Evolutionary conservation across 2,888 invertebrate species (phyloP).

Genomic region (Tribolium freemani): DNA sequence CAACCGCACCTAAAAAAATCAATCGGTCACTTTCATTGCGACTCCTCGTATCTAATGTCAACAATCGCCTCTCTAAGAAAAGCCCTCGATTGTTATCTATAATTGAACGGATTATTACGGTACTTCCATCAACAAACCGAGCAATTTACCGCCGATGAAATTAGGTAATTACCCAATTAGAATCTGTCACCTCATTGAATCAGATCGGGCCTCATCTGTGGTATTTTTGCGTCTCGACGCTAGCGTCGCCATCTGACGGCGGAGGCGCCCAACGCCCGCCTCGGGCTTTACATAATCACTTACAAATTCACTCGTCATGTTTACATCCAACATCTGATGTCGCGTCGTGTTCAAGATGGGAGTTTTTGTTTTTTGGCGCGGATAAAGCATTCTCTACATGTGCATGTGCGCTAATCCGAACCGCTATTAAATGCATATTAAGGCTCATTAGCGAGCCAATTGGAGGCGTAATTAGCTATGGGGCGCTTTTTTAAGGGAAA

Average conservation of each 20-base stretch:
- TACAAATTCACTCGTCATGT: slow-evolving; percentile 45
- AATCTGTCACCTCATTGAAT: slow-evolving; percentile 20
- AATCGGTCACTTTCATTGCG: slow-evolving; percentile 20
- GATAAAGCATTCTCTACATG: not conserved
- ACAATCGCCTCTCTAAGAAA: slow-evolving; percentile 8
- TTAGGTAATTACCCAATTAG: slow-evolving; percentile 34
- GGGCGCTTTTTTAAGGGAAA: not conserved
- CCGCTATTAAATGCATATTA: slow-evolving; percentile 19
- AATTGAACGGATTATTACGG: slow-evolving; percentile 33
- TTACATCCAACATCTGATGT: slow-evolving; percentile 45
- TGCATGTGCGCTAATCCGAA: slow-evolving; percentile 2
- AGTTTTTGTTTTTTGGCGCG: slow-evolving; percentile 29
- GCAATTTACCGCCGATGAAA: slow-evolving; percentile 20
- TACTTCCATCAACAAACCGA: slow-evolving; percentile 33
- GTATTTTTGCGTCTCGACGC: not conserved
- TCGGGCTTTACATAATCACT: slow-evolving; percentile 33
- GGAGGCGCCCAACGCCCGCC: slow-evolving; percentile 1
- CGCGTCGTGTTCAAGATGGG: slow-evolving; percentile 28
- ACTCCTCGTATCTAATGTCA: slow-evolving; percentile 10
- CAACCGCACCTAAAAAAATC: slow-evolving; percentile 1
- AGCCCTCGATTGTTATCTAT: slow-evolving; percentile 30
- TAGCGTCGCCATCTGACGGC: slow-evolving; percentile 19
- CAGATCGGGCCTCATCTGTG: not conserved
- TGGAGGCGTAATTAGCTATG: slow-evolving; percentile 18
- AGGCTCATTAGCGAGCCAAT: slow-evolving; percentile 5